Evolutionary conservation across 2,888 invertebrate species (phyloP), one percentile per base, ranked within the genome.

Genomic region (Apamea epomidion): DNA sequence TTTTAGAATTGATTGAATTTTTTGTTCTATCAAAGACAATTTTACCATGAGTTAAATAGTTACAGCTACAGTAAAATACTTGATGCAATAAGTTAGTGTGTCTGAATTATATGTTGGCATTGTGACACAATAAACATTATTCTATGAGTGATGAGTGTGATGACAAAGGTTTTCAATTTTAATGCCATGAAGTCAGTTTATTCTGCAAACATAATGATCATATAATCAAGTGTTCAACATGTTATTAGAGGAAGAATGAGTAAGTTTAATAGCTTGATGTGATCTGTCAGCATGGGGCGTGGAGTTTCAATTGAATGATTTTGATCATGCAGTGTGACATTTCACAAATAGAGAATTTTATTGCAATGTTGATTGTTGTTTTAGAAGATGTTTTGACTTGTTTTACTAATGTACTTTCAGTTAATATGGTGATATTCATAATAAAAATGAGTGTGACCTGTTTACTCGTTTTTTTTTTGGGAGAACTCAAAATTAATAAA

Each of bases 171-270:
- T 77, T 84, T 42, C 51, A 73, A 69, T 76, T 76, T 51, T 64
- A 78, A 83, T 45, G 60, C 32, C 0, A 1, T n/a, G n/a, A 80
- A 76, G 70, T 68, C 60, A 65, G 16, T 70, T 54, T 42, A 68
- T 48, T 64, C 62, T 0, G 2, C 68, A 60, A 74, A 83, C 54
- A 74, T 70, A 72, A 3, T 62, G 7, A 32, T 64, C 64, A 16
- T 74, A 62, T 83, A 83, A 79, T 85, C 16, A 87, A 74, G 42
- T 74, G 75, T 51, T 58, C 37, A 75, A 58, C 73, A 64, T 67
- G 32, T 73, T 77, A 85, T 83, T 75, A 87, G 64, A 65, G 14
- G 74, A 65, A 65, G 64, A 76, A 80, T 87, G 32, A 80, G 54
- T 65, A 72, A 70, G 37, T 85, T 70, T 72, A 73, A 86, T 70